Evolutionary conservation across 2,113 vertebrate genomes (phyloP).

Genomic region (Triplophysa rosa): DNA sequence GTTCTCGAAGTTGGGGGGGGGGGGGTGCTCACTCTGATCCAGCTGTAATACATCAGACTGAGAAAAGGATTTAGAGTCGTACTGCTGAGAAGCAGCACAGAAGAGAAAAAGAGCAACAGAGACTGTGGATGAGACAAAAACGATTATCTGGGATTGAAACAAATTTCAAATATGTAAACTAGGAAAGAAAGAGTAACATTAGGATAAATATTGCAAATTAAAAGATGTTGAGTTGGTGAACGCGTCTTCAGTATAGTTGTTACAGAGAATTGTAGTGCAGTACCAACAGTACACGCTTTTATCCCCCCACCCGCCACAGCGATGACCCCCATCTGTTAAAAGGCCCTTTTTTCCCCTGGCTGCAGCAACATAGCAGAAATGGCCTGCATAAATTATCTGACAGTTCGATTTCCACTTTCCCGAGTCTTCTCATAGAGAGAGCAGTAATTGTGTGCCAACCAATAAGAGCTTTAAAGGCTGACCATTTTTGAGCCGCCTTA

Average conservation of each 20-base stretch:
- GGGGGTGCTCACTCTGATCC: conserved; percentile 34
- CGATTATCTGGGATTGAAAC: background rate
- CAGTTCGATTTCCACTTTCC: conserved; percentile 48
- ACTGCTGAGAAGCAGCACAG: conserved; percentile 23
- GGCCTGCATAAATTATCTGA: conserved; percentile 62
- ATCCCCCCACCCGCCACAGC: conserved; percentile 4
- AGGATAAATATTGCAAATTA: background rate
- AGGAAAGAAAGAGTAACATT: background rate
- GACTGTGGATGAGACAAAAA: background rate
- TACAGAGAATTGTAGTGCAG: background rate
- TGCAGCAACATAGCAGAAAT: conserved; percentile 44
- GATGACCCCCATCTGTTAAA: conserved; percentile 47
- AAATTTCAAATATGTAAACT: background rate
- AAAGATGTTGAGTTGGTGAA: conserved; percentile 22
- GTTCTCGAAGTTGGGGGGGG: background rate
- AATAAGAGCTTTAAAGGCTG: conserved; percentile 26
- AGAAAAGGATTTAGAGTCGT: conserved; percentile 32
- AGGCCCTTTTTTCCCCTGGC: conserved; percentile 34
- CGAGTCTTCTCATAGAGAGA: conserved; percentile 26
- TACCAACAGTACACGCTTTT: background rate
- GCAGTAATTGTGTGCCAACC: conserved; percentile 17
- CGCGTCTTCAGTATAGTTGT: background rate
- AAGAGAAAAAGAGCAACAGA: background rate
- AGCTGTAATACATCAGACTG: conserved; percentile 42
- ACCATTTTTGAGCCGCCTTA: conserved; percentile 17